Base-by-base conservation (phyloP, 2,888 invertebrate species). In the Xanthia togata region DNA sequence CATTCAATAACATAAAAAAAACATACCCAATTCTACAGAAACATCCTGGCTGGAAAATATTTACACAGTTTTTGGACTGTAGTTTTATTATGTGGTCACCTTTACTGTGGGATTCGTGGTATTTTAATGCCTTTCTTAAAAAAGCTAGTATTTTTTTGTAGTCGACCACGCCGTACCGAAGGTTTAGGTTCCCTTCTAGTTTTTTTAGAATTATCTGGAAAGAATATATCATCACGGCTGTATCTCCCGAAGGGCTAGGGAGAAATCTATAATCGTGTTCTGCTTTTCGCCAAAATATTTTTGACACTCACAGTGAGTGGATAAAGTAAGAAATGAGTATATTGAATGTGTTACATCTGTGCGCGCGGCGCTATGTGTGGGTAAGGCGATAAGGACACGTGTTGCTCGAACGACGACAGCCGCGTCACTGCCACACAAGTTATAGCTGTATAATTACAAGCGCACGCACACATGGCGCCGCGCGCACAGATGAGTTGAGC, bases 1-100 rank as follows among this genome's bases (percentile, higher is more conserved):
- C 38, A 38, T 38, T 9, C 38, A 38, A 44, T n/a, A 55, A n/a
- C 23, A 53, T 11, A n/a, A 4, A 31, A 4, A 31, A 31, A 31
- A 23, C 90, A 55, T 76, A 94, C 94, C 94, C 94, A 0, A 74
- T 26, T 20, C 76, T 88, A 74, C 95, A 94, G 55, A 83, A 94
- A 47, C 95, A 95, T 0, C 95, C 95, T 0, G 93, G 89, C 0
- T 91, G 35, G 1, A 83, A 84, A 0, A 91, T 23, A 0, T 87
- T 85, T 1, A 93, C 26, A 20, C 94, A 95, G n/a, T 90, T 85
- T 1, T 76, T 87, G 0, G 93, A 87, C 3, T 80, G 81, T 1
- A 95, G 67, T 0, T 74, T 85, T 1, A 94, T 85, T 0, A 85
- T 76, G 0, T 55, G n/a, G 0, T 53, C 23, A 0, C 23, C 41